Evolutionary conservation across 2,113 vertebrate genomes (phyloP), one percentile per base, ranked within the genome.

Genomic region (Ancistrus triradiatus): DNA sequence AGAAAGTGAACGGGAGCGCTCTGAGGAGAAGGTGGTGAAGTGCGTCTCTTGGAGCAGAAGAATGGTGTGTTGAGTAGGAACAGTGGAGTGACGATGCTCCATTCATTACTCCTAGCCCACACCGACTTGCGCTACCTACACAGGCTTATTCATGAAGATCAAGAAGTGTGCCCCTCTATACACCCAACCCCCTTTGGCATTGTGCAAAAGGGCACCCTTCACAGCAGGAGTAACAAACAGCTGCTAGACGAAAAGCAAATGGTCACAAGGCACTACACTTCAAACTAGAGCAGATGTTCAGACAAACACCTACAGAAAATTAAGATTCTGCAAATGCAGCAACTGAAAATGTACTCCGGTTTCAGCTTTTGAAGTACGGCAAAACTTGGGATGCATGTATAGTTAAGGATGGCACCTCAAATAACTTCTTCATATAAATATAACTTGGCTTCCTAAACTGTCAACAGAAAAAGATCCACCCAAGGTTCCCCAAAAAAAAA

Each of bases 161-260:
- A n/a, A 1, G 24, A 88, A 75, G 84, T 73, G 83, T 88, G 83
- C 79, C 82, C 64, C 37, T 67, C 48, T 9, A 46, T 56, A 28
- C 18, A n/a, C 56, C 56, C 55, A 56, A 24, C 48, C 64, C 53
- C 73, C 55, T 44, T 8, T 8, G 6, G 17, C 15, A 37, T 59
- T 37, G 9, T 14, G 28, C 22, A 43, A 52, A 63, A 42, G 33
- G 17, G 24, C 21, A 59, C 28, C 49, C 46, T 42, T 47, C 2
- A 35, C 35, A 7, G 33, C 46, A 33, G 31, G 48, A 24, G 53
- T 46, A 60, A 64, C 42, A 22, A 72, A 72, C 65, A 72, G 69
- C 66, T 72, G 65, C 58, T 62, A 59, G 60, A 14, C 43, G 1
- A 60, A 33, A 11, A 68, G 35, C 31, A 40, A 53, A 22, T 68